These are phyloP conservation scores for Phalacrocorax pelagicus DNA, from an alignment of 2,113 vertebrate genomes.

Conservation along the genomic window DNA sequence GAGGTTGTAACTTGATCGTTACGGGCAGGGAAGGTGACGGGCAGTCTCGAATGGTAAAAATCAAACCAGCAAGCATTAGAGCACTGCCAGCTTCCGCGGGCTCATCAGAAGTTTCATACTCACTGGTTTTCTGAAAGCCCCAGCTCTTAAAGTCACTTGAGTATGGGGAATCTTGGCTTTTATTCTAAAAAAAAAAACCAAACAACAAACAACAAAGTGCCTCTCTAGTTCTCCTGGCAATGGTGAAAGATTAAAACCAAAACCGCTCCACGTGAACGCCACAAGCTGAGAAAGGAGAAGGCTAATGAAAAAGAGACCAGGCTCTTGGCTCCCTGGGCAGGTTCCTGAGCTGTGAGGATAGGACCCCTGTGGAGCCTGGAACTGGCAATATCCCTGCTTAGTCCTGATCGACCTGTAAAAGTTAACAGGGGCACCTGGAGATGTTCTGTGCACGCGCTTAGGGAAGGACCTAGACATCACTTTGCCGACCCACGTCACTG, in stretches of 20 bases:
- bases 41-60: not conserved
- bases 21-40: not conserved
- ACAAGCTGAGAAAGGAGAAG: not conserved
- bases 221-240: not conserved
- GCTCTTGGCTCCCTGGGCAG: too few species aligned
- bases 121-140: not conserved
- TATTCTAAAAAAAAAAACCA: not conserved
- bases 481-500: not conserved
- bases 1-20: not conserved
- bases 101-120: not conserved
- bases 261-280: rapidly evolving
- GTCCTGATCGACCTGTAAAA: not conserved
- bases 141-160: not conserved
- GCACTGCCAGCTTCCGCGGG: not conserved
- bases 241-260: not conserved
- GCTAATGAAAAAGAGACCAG: not conserved
- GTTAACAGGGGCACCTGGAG: not conserved
- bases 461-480: not conserved
- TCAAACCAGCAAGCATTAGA: not conserved
- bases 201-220: not conserved
- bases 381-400: too few species aligned
- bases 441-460: not conserved
- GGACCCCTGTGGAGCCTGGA: not conserved
- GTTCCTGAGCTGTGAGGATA: not conserved
- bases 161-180: not conserved